Evolutionary conservation across 2,797 vertebrate species (phyloP).

Genomic region (Simalia tracyae): DNA sequence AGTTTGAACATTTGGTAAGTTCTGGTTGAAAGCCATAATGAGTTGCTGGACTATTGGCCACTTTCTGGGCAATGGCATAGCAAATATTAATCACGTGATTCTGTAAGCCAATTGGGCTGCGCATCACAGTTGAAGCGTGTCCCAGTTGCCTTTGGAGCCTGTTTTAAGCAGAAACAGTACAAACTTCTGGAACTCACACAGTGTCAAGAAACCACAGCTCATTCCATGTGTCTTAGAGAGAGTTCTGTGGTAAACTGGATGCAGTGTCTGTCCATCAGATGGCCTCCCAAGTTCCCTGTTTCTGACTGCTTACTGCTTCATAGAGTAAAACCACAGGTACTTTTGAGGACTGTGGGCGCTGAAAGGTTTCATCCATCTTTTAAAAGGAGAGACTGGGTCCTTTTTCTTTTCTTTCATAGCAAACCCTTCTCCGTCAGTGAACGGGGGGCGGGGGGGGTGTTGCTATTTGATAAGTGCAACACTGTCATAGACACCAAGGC

Average conservation of each 20-base stretch:
- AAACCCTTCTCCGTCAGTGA: conserved; percentile 27
- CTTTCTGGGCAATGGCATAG: conserved; percentile 41
- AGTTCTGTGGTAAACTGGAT: conserved; percentile 57
- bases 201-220: conserved; percentile 62
- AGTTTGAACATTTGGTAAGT: neutral
- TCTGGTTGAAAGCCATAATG: neutral
- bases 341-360: conserved; percentile 32
- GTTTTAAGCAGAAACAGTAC: conserved; percentile 67
- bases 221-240: conserved; percentile 56
- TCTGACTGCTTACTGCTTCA: conserved; percentile 51
- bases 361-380: conserved; percentile 47
- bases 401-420: neutral
- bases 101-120: conserved; percentile 50
- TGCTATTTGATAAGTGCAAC: conserved; percentile 21
- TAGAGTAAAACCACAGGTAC: conserved; percentile 9
- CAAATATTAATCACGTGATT: conserved; percentile 47
- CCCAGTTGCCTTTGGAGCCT: conserved; percentile 65
- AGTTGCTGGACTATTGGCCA: conserved; percentile 50
- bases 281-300: conserved; percentile 42
- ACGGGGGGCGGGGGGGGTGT: neutral
- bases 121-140: conserved; percentile 47
- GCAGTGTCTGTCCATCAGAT: conserved; percentile 38
- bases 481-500: conserved; percentile 50
- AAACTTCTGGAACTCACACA: conserved; percentile 59
- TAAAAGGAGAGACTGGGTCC: conserved; percentile 19